Evolutionary conservation across 2,113 vertebrate species (phyloP).

Genomic region (Siniperca chuatsi): DNA sequence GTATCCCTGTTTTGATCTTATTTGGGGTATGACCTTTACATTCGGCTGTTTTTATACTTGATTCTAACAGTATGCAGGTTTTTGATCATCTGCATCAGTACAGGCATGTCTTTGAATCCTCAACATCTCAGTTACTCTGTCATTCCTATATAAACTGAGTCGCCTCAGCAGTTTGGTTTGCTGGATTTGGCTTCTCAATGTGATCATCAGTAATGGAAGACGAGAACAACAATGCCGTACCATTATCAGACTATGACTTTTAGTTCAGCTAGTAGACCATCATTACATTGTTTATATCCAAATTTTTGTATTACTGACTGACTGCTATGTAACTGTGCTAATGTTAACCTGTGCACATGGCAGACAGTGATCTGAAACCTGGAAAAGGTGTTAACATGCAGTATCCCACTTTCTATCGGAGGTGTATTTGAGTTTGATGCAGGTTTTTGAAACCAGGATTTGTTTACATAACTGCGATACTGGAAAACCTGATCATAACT

Average conservation of each 20-base stretch:
- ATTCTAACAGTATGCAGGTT: background rate
- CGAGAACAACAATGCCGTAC: background rate
- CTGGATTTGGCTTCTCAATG: background rate
- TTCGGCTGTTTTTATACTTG: background rate
- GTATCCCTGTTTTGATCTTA: background rate
- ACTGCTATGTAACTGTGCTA: background rate
- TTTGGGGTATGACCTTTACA: background rate
- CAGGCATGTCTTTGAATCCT: background rate
- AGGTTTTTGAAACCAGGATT: no score
- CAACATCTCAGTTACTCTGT: background rate
- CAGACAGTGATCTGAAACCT: background rate
- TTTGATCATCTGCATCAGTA: background rate
- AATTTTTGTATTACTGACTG: background rate
- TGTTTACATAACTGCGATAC: background rate
- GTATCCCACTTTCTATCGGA: background rate
- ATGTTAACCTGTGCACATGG: background rate
- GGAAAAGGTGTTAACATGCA: background rate
- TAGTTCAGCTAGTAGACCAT: background rate
- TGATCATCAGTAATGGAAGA: background rate
- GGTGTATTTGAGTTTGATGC: background rate
- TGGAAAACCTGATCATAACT: background rate
- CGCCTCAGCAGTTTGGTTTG: background rate
- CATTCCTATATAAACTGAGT: background rate
- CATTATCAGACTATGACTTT: no score
- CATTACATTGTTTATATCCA: background rate